Evolutionary conservation across 64 coral and sea anemone genomes (phyloP), one percentile per base, ranked within the genome.

Genomic region (Hydrozoanthus tunicans): DNA sequence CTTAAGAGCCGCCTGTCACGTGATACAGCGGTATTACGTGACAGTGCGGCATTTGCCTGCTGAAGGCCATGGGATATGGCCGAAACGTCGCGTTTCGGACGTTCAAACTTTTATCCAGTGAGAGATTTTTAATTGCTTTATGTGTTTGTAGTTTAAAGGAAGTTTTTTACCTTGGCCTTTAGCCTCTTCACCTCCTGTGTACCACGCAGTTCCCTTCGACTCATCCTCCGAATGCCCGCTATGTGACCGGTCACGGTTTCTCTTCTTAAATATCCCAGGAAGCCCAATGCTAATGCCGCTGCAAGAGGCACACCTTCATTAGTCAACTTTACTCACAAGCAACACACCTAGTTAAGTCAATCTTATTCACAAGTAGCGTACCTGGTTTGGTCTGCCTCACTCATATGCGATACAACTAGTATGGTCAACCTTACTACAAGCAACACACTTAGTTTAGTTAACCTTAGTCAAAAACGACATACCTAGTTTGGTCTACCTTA

Each of bases 251-350:
- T 88, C 84, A 3, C 84, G 84, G 74, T 13, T 88, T 25, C 74
- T 88, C 69, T 88, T 88, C 53, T 73, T 88, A 56, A 88, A 88
- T 60, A 88, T 88, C 9, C 84, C 68, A 88, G 69, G 68, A 32
- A 88, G n/a, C 4, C 84, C 84, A 51, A 88, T 43, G 17, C 84
- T 88, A 11, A 86, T 86, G 56, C 82, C 82, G 26, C 72, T 76
- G 53, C 43, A 53, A 52, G 27, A 3, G 13, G 53, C 4, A 17
- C 13, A 10, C 51, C 27, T 66, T 11, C 12, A 11, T 66, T 66
- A 15, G 64, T 66, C 12, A 66, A 66, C 13, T 15, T 15, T 66
- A 15, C 12, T 66, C 64, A 11, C 11, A 65, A 15, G 17, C 11
- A 10, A 65, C 63, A 15, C 20, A 20, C 20, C 12, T 65, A 15